phyloP scores from a whole-genome alignment of 1,140 invertebrate genomes.

The Drosophila burlai region DNA sequence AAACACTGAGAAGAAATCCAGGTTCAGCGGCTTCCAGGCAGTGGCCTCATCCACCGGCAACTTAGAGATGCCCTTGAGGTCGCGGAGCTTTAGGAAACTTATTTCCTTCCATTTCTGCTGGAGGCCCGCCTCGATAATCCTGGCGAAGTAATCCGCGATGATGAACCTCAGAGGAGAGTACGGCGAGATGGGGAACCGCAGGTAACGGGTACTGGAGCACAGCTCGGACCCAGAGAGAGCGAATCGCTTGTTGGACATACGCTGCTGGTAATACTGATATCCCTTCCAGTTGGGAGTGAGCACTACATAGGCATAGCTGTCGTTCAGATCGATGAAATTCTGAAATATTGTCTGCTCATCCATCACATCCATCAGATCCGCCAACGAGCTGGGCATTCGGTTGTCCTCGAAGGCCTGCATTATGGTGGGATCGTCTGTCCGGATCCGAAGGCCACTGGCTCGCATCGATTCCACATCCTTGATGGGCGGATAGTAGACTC shows the following conservation, averaged over 20 bases:
- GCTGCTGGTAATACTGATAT: constrained; percentile 13
- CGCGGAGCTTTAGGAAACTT: background rate
- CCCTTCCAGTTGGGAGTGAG: background rate
- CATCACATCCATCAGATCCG: background rate
- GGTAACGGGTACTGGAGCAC: background rate
- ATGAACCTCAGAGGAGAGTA: background rate
- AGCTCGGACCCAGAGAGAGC: background rate
- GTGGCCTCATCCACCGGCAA: background rate
- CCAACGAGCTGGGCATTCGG: constrained; percentile 4
- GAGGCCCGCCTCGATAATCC: background rate
- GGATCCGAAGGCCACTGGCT: constrained; percentile 37
- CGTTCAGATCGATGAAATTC: constrained; percentile 2
- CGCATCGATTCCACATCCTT: constrained; percentile 7
- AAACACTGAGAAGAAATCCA: background rate
- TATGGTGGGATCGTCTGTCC: background rate
- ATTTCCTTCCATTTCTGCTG: background rate
- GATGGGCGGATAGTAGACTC: constrained; percentile 12
- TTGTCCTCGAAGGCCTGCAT: constrained; percentile 3
- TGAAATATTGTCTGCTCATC: background rate
- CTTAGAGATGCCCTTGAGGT: background rate
- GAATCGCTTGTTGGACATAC: constrained; percentile 1
- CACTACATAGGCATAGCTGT: constrained; percentile 27
- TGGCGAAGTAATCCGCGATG: background rate
- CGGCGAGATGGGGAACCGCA: constrained; percentile 1
- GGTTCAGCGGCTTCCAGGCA: background rate